Conservation (phyloP, 2,113 vertebrate genomes). For the Anseranas semipalmata region DNA sequence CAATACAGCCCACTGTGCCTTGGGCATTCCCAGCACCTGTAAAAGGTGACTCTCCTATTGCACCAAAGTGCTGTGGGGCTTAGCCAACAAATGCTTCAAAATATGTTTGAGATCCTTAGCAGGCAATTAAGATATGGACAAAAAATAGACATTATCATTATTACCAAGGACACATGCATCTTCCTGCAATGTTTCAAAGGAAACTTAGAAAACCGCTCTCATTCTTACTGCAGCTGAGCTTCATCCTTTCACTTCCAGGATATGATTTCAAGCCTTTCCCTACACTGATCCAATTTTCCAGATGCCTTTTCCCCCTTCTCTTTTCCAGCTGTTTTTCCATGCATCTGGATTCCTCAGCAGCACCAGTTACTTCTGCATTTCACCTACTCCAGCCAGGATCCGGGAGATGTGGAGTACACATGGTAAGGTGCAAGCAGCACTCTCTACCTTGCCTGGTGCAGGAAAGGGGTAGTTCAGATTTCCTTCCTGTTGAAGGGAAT, state of each 20-base stretch:
- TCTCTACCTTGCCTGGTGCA: neutral
- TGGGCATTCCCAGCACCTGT: neutral
- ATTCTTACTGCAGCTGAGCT: neutral
- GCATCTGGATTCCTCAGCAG: neutral
- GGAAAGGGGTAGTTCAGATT: neutral
- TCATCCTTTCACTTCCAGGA: neutral
- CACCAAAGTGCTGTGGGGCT: neutral
- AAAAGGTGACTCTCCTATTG: neutral
- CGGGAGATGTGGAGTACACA: neutral
- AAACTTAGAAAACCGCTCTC: neutral
- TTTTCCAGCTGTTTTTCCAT: neutral
- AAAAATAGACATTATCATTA: neutral
- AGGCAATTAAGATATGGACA: neutral
- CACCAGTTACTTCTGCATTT: neutral
- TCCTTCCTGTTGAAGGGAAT: neutral
- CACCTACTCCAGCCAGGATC: neutral
- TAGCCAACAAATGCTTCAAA: neutral
- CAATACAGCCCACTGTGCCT: fast-evolving
- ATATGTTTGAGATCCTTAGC: neutral
- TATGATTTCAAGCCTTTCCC: neutral
- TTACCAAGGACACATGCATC: fast-evolving
- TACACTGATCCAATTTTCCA: neutral
- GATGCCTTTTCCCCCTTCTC: neutral
- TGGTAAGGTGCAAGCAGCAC: neutral
- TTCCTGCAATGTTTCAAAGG: neutral